These are phyloP conservation scores for Phyllostomus discolor DNA, from an alignment of 2,113 vertebrate genomes.

Conservation along the genomic window DNA sequence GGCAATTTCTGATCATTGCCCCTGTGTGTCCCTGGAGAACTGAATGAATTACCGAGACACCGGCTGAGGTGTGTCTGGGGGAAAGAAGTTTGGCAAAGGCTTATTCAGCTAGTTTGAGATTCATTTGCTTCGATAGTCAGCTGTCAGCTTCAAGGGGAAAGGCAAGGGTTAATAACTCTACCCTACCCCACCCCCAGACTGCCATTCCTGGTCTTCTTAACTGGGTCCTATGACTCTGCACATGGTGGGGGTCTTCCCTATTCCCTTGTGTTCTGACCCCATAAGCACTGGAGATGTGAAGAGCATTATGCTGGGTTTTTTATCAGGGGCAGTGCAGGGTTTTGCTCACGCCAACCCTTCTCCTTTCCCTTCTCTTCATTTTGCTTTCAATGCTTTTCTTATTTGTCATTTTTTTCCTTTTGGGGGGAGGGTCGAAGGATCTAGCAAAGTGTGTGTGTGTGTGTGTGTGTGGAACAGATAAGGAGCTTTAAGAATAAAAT, in stretches of 20 bases:
- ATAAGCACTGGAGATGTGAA: neutral
- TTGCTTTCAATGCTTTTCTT: neutral
- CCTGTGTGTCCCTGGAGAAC: neutral
- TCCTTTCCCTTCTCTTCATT: neutral
- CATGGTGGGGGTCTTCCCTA: neutral
- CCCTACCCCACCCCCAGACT: accelerated
- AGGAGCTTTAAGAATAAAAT: neutral
- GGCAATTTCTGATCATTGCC: neutral
- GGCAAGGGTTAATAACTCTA: neutral
- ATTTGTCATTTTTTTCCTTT: neutral
- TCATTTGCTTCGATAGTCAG: neutral
- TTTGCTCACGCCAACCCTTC: neutral
- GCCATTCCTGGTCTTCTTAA: neutral
- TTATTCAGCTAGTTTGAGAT: neutral
- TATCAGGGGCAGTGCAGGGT: neutral
- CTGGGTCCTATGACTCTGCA: too few relatives aligned
- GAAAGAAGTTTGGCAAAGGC: neutral
- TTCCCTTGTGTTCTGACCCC: neutral
- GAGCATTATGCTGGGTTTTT: too few relatives aligned
- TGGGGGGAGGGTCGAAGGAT: neutral
- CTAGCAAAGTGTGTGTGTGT: neutral
- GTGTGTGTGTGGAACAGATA: neutral
- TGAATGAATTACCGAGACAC: neutral
- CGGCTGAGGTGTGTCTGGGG: neutral
- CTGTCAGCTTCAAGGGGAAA: neutral